Percentiles rank a stretch among this genome's conserved stretches.
Conservation (phyloP, 2,797 vertebrate species). For the Synanceia verrucosa region DNA sequence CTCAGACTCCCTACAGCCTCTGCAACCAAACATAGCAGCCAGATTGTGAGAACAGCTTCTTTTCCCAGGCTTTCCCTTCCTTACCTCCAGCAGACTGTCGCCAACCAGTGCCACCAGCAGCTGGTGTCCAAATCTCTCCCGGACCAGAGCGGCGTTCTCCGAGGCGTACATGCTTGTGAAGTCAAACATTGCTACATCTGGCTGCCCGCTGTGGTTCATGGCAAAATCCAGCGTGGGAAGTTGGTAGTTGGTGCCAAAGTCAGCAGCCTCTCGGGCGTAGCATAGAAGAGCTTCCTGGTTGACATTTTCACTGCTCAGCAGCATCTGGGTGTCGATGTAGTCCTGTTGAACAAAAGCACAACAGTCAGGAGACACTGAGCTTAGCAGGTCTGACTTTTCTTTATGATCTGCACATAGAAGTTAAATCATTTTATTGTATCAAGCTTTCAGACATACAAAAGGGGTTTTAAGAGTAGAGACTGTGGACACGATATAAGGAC, state of each 20-base stretch:
- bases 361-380: constrained; percentile 6
- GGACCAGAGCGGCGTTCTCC: constrained; percentile 92
- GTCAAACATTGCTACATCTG: constrained; percentile 98
- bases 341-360: constrained; percentile 82
- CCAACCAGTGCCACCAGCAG: constrained; percentile 95
- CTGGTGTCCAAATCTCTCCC: constrained; percentile 91
- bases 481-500: background rate
- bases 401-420: background rate
- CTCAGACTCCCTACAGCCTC: background rate
- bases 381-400: background rate
- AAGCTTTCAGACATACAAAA: background rate
- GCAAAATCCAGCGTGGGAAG: constrained; percentile 96
- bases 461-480: background rate
- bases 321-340: constrained; percentile 90
- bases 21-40: background rate
- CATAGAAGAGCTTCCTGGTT: constrained; percentile 93
- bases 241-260: constrained; percentile 97
- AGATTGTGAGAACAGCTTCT: background rate
- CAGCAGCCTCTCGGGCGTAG: constrained; percentile 95
- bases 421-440: background rate
- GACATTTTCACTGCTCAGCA: constrained; percentile 91
- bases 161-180: constrained; percentile 99
- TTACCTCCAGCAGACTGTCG: constrained; percentile 96
- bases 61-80: background rate
- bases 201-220: constrained; percentile 92